Conservation (phyloP, 2,888 invertebrate genomes). For the Caenorhabditis drosophilae region DNA sequence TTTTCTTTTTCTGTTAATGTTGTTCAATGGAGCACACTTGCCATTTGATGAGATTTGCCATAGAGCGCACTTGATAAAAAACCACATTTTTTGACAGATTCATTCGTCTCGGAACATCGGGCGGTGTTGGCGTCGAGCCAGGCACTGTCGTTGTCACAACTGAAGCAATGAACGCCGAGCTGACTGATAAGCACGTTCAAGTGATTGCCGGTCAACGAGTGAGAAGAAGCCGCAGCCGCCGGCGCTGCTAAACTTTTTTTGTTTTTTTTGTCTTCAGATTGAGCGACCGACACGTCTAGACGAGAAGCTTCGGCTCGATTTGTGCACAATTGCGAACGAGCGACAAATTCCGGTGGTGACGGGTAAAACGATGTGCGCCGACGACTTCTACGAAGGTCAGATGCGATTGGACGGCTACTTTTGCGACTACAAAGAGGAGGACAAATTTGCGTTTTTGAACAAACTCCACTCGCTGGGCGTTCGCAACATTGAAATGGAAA, state of each 20-base stretch:
- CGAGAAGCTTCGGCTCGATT: constrained; percentile 80
- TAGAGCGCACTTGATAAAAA: too few species aligned
- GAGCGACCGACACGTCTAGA: constrained; percentile 80
- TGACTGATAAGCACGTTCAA: constrained; percentile 75
- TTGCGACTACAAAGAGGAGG: constrained; percentile 88
- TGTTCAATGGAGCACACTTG: too few species aligned
- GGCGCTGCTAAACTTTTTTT: not conserved
- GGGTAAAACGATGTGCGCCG: constrained; percentile 93
- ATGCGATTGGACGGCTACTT: constrained; percentile 94
- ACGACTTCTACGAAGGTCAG: constrained; percentile 98
- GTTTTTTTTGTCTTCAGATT: constrained; percentile 58
- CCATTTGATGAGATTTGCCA: too few species aligned
- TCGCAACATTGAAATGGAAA: constrained; percentile 91
- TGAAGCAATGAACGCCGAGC: constrained; percentile 85
- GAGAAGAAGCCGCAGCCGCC: constrained; percentile 68
- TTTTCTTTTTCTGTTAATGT: too few species aligned
- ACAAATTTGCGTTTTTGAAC: constrained; percentile 86
- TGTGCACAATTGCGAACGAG: constrained; percentile 76
- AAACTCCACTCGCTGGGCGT: constrained; percentile 78
- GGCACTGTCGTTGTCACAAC: constrained; percentile 93
- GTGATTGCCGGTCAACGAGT: constrained; percentile 82
- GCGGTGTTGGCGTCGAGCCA: constrained; percentile 63
- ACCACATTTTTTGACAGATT: too few species aligned
- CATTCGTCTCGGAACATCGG: constrained; percentile 88
- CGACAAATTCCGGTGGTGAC: constrained; percentile 76